Conservation (phyloP, 2,888 invertebrate species). For the Salticus scenicus region DNA sequence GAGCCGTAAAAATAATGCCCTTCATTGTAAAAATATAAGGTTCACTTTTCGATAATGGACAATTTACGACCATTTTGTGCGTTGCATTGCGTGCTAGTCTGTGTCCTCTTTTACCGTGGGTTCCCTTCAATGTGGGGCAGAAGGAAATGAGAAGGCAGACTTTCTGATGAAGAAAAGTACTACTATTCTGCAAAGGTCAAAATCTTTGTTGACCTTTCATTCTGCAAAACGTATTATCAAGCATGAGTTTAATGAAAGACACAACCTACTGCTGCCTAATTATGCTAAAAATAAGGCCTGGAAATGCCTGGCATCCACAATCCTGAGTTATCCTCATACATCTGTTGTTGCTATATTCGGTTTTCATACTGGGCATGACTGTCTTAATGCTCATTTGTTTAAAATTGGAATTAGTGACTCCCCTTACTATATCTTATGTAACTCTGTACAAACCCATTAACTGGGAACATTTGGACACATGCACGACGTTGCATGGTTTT, state of each 20-base stretch:
- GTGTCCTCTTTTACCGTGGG: no score
- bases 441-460: background rate
- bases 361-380: background rate
- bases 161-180: background rate
- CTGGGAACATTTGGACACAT: background rate
- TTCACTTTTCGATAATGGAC: no score
- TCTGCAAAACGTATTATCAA: background rate
- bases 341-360: background rate
- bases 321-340: background rate
- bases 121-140: background rate
- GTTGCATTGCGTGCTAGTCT: no score
- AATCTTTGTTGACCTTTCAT: background rate
- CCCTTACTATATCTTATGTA: background rate
- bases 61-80: no score
- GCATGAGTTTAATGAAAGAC: background rate
- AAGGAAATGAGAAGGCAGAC: background rate
- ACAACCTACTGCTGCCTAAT: background rate
- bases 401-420: background rate
- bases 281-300: background rate
- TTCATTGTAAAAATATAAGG: no score
- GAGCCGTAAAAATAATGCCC: no score
- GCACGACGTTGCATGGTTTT: background rate
- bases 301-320: background rate
- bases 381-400: background rate
- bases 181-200: background rate